Evolutionary conservation across 2,797 vertebrate genomes (phyloP).

Genomic region (Microctenopoma steveboyesi): DNA sequence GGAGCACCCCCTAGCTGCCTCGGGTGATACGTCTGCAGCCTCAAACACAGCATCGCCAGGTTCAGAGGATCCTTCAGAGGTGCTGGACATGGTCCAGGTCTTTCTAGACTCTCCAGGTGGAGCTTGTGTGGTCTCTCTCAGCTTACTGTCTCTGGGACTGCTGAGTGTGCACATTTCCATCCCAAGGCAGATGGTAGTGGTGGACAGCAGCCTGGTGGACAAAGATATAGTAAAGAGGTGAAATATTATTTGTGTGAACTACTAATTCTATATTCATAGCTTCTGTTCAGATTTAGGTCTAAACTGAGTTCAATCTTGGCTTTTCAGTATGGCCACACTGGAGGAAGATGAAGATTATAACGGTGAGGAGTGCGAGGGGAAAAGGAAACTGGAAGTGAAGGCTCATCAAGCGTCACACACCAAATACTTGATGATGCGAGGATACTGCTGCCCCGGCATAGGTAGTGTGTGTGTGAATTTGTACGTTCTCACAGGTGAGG

Average conservation of each 20-base stretch:
- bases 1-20: neutral
- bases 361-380: slow-evolving; percentile 76
- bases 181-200: slow-evolving; percentile 94
- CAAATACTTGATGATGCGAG: slow-evolving; percentile 95
- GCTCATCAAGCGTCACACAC: slow-evolving; percentile 94
- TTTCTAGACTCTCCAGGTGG: slow-evolving; percentile 89
- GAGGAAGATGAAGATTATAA: slow-evolving; percentile 88
- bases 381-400: slow-evolving; percentile 86
- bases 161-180: slow-evolving; percentile 87
- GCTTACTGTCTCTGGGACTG: slow-evolving; percentile 89
- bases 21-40: neutral
- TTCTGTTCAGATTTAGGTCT: neutral
- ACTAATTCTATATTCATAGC: neutral
- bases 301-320: too few relatives aligned
- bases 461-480: slow-evolving; percentile 35
- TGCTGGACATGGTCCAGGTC: slow-evolving; percentile 83
- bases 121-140: slow-evolving; percentile 83
- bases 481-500: neutral
- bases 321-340: slow-evolving; percentile 83
- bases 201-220: slow-evolving; percentile 94
- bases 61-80: slow-evolving; percentile 38
- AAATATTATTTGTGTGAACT: neutral
- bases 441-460: slow-evolving; percentile 89
- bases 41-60: neutral
- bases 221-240: slow-evolving; percentile 92